phyloP scores from a whole-genome alignment of 2,888 invertebrate genomes.

The Invenusta paracnida region DNA sequence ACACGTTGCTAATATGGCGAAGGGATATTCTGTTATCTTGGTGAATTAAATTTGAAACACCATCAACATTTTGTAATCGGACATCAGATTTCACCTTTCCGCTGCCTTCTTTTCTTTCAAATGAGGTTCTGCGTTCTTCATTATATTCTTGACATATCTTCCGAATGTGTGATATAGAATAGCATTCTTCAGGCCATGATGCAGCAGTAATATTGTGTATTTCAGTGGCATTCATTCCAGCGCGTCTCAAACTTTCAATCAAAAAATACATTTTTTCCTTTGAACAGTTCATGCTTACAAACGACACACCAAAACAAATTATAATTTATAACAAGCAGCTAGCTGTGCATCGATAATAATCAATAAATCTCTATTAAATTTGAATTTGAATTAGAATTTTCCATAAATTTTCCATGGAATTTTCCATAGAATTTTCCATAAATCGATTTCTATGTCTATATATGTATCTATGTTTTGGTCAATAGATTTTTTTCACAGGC shows the following conservation, averaged over 20 bases:
- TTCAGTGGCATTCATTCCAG: slow-evolving; percentile 29
- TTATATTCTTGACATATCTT: slow-evolving; percentile 29
- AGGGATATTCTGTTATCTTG: slow-evolving; percentile 29
- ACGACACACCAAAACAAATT: slow-evolving; percentile 29
- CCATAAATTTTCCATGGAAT: slow-evolving; percentile 29
- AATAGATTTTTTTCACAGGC: slow-evolving; percentile 13
- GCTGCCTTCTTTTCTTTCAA: slow-evolving; percentile 29
- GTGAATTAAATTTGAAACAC: slow-evolving; percentile 29
- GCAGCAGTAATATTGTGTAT: slow-evolving; percentile 29
- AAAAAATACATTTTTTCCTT: slow-evolving; percentile 29
- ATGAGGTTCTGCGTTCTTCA: slow-evolving; percentile 29
- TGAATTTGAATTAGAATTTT: slow-evolving; percentile 29
- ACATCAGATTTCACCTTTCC: slow-evolving; percentile 29
- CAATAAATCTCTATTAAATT: slow-evolving; percentile 29
- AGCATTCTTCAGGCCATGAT: slow-evolving; percentile 29
- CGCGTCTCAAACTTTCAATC: slow-evolving; percentile 29
- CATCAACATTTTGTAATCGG: slow-evolving; percentile 29
- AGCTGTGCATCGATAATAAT: slow-evolving; percentile 29
- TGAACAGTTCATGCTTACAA: slow-evolving; percentile 29
- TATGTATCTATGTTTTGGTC: not conserved
- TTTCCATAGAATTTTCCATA: slow-evolving; percentile 6
- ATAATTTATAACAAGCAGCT: slow-evolving; percentile 29
- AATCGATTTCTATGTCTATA: slow-evolving; percentile 26
- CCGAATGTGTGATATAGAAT: slow-evolving; percentile 29
- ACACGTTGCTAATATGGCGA: slow-evolving; percentile 29